Evolutionary conservation across 2,797 vertebrate genomes (phyloP).

Genomic region (Perodicticus potto): DNA sequence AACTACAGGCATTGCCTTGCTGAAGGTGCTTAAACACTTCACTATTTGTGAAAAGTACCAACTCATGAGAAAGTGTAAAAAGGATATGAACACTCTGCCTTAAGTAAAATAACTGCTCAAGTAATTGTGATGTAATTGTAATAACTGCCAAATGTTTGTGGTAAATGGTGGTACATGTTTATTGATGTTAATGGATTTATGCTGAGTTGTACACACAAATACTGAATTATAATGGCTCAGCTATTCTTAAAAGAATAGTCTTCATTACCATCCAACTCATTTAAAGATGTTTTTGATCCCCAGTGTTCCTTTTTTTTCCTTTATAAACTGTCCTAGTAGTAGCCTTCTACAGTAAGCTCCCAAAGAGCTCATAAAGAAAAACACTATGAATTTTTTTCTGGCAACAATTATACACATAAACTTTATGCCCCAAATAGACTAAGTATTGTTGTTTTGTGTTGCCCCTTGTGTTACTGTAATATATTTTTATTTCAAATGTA

Average conservation of each 20-base stretch:
- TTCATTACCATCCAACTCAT: neutral
- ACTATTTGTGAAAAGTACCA: neutral
- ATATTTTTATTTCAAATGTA: conserved; percentile 41
- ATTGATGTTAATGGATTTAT: neutral
- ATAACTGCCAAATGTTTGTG: neutral
- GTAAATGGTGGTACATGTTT: neutral
- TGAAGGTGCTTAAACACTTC: neutral
- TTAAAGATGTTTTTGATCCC: neutral
- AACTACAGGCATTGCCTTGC: neutral
- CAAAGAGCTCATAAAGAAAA: neutral
- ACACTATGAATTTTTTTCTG: neutral
- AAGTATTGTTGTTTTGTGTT: neutral
- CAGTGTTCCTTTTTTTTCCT: neutral
- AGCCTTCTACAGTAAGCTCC: neutral
- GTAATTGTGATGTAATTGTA: neutral
- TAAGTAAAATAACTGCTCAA: neutral
- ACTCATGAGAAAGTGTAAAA: neutral
- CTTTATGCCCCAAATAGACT: neutral
- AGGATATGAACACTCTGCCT: neutral
- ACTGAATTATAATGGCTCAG: neutral
- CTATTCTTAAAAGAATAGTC: neutral
- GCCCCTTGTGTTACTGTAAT: neutral
- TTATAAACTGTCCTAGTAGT: neutral
- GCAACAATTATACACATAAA: neutral
- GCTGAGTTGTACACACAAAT: neutral